phyloP scores from a whole-genome alignment of 2,888 invertebrate genomes.

The Ophraella communa region DNA sequence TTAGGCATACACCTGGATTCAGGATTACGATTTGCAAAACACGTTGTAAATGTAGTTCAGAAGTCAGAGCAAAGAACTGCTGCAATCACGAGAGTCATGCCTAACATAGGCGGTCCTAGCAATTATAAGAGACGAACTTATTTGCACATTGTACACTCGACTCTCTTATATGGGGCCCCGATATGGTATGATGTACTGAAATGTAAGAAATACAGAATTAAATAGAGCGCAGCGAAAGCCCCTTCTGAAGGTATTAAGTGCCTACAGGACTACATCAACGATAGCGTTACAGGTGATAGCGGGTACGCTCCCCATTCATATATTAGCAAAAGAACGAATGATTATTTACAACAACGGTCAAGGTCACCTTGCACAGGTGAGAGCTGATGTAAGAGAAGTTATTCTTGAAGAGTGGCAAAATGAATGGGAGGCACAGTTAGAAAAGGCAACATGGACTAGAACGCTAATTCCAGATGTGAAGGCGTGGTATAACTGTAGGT shows the following conservation, averaged over 20 bases:
- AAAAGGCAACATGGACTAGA: slow-evolving; percentile 6
- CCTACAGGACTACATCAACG: slow-evolving; percentile 2
- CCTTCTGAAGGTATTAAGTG: neutral
- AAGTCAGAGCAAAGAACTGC: slow-evolving; percentile 15
- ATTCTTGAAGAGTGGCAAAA: neutral
- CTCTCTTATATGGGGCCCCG: slow-evolving; percentile 32
- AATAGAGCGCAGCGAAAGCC: slow-evolving; percentile 9
- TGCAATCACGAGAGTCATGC: slow-evolving; percentile 20
- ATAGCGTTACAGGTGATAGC: slow-evolving; percentile 4
- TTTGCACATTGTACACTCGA: slow-evolving; percentile 22
- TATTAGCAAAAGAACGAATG: neutral
- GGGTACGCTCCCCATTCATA: neutral
- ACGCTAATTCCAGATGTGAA: neutral
- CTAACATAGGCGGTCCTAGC: slow-evolving; percentile 31
- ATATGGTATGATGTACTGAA: slow-evolving; percentile 20
- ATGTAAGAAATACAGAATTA: slow-evolving; percentile 2
- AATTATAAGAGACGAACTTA: slow-evolving; percentile 22
- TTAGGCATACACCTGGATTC: slow-evolving; percentile 9
- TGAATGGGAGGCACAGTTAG: neutral
- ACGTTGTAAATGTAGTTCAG: neutral
- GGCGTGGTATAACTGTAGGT: neutral
- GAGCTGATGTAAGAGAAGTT: neutral
- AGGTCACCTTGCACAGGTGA: neutral
- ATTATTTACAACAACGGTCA: neutral
- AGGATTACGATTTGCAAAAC: slow-evolving; percentile 4